Base-by-base conservation (phyloP, 2,797 vertebrate species). In the Hypotaenidia okinawae region DNA sequence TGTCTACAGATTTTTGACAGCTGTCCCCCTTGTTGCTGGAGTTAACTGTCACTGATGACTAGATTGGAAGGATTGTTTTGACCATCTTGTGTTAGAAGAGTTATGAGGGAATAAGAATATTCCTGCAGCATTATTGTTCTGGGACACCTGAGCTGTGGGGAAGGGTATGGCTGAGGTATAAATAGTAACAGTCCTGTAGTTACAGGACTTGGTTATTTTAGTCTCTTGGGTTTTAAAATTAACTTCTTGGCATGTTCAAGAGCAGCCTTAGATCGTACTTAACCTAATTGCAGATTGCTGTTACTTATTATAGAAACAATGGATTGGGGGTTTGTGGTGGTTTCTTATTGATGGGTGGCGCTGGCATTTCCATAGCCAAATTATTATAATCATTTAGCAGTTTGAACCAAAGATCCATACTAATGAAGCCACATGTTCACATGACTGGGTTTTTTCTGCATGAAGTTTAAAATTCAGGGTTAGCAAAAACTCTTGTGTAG, bases 301-400 rank as follows among this genome's bases (percentile, higher is more conserved):
- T 74, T 64, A 47, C 41, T 90, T 82, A 35, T 4, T 87, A 32
- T 5, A 81, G 73, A 85, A 94, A 70, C 32, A 78, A 6, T 52
- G 28, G 3, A 2, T 2, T 59, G 21, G 21, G 23, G 11, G 3
- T 0, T 66, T 89, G 37, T 79, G 21, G 11, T 66, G 19, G 15
- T 70, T 90, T 67, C 25, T 45, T 66, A 33, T 1, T 63, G n/a
- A 43, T 73, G 55, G 23, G 10, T 28, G 30, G 9, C 76, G 59
- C 63, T 92, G 74, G 8, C 78, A 51, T 90, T 89, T 79, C 21
- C 55, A 47, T 23, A 59, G 70, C 27, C 45, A 61, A 63, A 62
- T 79, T 57, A 16, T 27, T 33, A 37, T 22, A 58, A 58, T 69
- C 0, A 1, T 75, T 72, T 51, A n/a, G 28, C 30, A 45, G 0